phyloP scores from a whole-genome alignment of 30 jellyfish, hydroid and myxozoan genomes.

The Mastigias papua region DNA sequence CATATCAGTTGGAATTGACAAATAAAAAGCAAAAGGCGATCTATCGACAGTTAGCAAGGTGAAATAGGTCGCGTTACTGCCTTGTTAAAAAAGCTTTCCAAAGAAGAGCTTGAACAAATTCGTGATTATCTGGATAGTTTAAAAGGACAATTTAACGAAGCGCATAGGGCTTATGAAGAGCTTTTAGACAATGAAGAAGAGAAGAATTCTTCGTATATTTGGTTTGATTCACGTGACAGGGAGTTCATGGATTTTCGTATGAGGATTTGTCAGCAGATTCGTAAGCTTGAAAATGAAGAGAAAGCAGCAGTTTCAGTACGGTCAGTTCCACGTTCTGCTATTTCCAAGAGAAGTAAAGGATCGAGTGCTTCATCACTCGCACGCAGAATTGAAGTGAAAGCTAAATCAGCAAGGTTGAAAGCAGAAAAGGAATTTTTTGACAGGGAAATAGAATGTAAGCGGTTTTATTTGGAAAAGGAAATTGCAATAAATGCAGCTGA shows the following conservation, averaged over 20 bases:
- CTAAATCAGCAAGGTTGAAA: slow-evolving; percentile 19
- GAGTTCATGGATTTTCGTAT: slow-evolving; percentile 31
- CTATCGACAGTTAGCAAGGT: not conserved
- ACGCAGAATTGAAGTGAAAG: slow-evolving; percentile 27
- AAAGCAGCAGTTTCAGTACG: not conserved
- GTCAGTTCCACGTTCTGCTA: slow-evolving; percentile 12
- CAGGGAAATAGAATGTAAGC: slow-evolving; percentile 26
- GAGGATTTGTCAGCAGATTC: slow-evolving; percentile 45
- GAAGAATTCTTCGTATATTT: slow-evolving; percentile 23
- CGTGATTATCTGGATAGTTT: not conserved
- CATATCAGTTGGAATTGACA: not conserved
- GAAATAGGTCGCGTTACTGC: not conserved
- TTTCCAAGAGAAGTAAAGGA: slow-evolving; percentile 1
- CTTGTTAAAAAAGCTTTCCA: not conserved
- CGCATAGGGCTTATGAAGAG: not conserved
- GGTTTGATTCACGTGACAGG: slow-evolving; percentile 38
- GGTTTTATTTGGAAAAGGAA: slow-evolving; percentile 29
- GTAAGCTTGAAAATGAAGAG: slow-evolving; percentile 12
- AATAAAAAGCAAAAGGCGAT: not conserved
- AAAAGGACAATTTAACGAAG: not conserved
- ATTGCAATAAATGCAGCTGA: slow-evolving; percentile 34
- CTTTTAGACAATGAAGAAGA: slow-evolving; percentile 12
- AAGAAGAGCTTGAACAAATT: not conserved
- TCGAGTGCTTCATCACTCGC: slow-evolving; percentile 16
- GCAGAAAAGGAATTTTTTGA: slow-evolving; percentile 11